phyloP scores from a whole-genome alignment of 2,888 invertebrate genomes.

The Drosophila picticornis region DNA sequence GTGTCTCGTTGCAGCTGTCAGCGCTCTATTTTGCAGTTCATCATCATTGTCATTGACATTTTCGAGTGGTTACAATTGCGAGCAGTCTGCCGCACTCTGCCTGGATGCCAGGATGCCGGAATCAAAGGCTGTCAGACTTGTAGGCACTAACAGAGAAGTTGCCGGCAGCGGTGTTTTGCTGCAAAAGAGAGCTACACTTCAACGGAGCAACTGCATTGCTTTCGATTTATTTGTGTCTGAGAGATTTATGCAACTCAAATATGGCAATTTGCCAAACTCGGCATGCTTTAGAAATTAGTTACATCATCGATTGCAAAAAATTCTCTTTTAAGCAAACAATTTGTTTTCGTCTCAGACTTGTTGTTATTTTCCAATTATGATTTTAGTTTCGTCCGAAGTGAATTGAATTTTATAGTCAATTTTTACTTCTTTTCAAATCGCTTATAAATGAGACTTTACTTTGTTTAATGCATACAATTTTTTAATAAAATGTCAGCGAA shows the following conservation, averaged over 20 bases:
- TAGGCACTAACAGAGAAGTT: slow-evolving; percentile 20
- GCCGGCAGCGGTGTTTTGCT: neutral
- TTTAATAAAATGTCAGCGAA: neutral
- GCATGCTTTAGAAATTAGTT: slow-evolving; percentile 33
- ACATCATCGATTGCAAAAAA: slow-evolving; percentile 12
- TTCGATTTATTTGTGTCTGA: slow-evolving; percentile 73
- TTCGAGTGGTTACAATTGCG: slow-evolving; percentile 79
- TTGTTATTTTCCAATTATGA: slow-evolving; percentile 2
- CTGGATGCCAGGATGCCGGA: neutral
- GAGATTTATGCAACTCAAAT: slow-evolving; percentile 65
- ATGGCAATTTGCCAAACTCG: slow-evolving; percentile 53
- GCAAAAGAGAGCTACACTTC: slow-evolving; percentile 23
- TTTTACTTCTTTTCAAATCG: neutral
- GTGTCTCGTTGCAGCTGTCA: slow-evolving; percentile 79
- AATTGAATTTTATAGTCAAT: neutral
- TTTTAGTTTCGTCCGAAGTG: neutral
- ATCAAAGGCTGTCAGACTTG: slow-evolving; percentile 10
- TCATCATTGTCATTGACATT: slow-evolving; percentile 80
- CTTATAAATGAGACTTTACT: neutral
- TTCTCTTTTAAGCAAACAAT: slow-evolving; percentile 1
- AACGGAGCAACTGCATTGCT: slow-evolving; percentile 63
- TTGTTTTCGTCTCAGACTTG: neutral
- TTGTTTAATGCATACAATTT: neutral
- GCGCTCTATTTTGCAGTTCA: slow-evolving; percentile 80
- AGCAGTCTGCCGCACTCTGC: slow-evolving; percentile 40